Base-by-base conservation (phyloP, 2,797 vertebrate genomes). In the Eremophila alpestris region DNA sequence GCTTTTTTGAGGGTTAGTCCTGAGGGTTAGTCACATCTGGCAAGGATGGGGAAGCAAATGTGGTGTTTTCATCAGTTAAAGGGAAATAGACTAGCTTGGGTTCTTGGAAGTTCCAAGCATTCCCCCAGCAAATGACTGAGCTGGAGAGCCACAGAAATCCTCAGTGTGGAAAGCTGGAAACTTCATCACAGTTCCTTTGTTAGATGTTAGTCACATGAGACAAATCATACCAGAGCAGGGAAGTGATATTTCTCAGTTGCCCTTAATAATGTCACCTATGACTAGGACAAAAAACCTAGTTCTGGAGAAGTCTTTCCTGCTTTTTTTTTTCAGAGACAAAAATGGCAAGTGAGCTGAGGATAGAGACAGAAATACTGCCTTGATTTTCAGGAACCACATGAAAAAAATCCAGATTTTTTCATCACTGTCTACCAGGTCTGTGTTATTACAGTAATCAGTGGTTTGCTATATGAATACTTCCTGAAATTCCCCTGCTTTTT, bases 31-130 rank as follows among this genome's bases (percentile, higher is more conserved):
- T 94, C 87, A 85, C 1, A 3, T 70, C 71, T 71, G 67, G 55
- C 59, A 79, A 65, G 41, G 46, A 79, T 2, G 3, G 23, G 46
- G 51, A 81, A 95, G 51, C 62, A 87, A 92, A 75, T 48, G 46
- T 49, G 36, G 29, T 87, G 34, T 45, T 89, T 84, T 76, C 55
- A 24, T 64, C 0, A 0, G 30, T 76, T 58, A 71, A 80, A 63
- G 41, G 49, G 73, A 94, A 93, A 73, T 27, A 91, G 52, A 52
- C 29, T 64, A 60, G 9, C 30, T 70, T 4, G 1, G 22, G 36
- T 32, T 75, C n/a, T 68, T 82, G 86, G 68, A 93, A 91, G 85
- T 91, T 85, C 88, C 71, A 74, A 64, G 16, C 30, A 52, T 74
- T 87, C 30, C 64, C 59, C 45, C 1, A 13, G 75, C 0, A 21